A percentile compares a stretch with the other conserved stretches of the same genome.
Conservation (phyloP, 1,140 invertebrate genomes). For the Maniola jurtina region DNA sequence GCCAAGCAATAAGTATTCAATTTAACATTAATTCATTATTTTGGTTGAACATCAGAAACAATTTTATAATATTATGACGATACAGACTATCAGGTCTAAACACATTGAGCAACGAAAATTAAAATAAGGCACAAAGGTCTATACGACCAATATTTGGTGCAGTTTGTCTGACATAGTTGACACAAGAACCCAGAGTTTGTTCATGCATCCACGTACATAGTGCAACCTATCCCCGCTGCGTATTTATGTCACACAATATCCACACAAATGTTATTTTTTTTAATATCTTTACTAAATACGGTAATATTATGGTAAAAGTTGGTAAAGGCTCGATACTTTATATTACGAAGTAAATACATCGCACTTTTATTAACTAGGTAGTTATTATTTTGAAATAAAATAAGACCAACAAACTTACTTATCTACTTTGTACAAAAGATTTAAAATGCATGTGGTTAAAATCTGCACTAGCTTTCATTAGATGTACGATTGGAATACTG, state of each 20-base stretch:
- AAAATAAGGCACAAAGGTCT: conserved; percentile 70
- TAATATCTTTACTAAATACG: neutral
- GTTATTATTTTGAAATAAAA: conserved; percentile 18
- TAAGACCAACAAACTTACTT: conserved; percentile 26
- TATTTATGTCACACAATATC: conserved; percentile 2
- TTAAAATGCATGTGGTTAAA: conserved; percentile 28
- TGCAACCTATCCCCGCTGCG: neutral
- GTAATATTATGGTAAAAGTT: conserved; percentile 1
- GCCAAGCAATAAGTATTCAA: conserved; percentile 33
- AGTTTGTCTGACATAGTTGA: neutral
- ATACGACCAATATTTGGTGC: conserved; percentile 36
- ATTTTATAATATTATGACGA: conserved; percentile 17
- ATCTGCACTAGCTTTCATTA: conserved; percentile 22
- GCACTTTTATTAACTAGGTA: conserved; percentile 14
- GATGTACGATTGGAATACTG: conserved; percentile 17
- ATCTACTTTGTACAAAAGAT: conserved; percentile 30
- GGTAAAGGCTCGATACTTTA: neutral
- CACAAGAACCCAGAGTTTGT: neutral
- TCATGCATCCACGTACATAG: neutral
- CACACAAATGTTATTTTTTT: neutral
- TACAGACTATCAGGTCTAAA: conserved; percentile 60
- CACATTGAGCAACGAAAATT: conserved; percentile 63
- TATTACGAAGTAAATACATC: conserved; percentile 2
- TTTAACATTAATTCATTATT: conserved; percentile 17
- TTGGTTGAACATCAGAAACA: conserved; percentile 14